Evolutionary conservation across 1,140 invertebrate species (phyloP).

Genomic region (Pseudobourletiella spinata): DNA sequence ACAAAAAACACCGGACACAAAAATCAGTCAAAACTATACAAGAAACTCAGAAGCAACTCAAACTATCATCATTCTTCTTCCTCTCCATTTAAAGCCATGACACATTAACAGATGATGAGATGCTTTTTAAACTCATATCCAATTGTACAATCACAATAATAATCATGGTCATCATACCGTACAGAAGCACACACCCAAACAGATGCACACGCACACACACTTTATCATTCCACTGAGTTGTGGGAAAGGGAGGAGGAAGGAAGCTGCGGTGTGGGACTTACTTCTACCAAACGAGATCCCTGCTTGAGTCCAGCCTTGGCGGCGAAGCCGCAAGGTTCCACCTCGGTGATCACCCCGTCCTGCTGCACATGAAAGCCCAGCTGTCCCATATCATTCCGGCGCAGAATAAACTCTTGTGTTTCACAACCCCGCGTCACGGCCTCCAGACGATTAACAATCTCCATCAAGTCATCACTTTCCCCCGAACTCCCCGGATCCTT

Average conservation of each 20-base stretch:
- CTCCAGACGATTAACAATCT: constrained; percentile 61
- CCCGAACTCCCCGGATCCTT: constrained; percentile 48
- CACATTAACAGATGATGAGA: no score
- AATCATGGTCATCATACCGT: no score
- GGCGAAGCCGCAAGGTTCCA: constrained; percentile 77
- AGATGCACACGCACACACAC: no score
- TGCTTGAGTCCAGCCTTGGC: constrained; percentile 81
- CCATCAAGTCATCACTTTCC: constrained; percentile 65
- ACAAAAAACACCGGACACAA: constrained; percentile 19
- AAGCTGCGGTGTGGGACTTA: constrained; percentile 40
- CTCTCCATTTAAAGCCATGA: no score
- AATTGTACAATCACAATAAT: no score
- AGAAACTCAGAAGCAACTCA: background rate
- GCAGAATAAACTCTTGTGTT: constrained; percentile 61
- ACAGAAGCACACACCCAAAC: no score
- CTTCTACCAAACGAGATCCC: constrained; percentile 80
- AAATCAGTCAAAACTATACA: background rate
- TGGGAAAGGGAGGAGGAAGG: no score
- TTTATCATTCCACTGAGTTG: no score
- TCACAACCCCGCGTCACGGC: constrained; percentile 64
- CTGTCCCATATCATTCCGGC: constrained; percentile 71
- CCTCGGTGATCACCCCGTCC: constrained; percentile 89
- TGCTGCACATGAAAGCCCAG: constrained; percentile 93
- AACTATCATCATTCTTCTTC: background rate
- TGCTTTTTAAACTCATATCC: no score